These are phyloP conservation scores for Lasiurus borealis DNA, from an alignment of 2,113 vertebrate species.

Conservation along the genomic window DNA sequence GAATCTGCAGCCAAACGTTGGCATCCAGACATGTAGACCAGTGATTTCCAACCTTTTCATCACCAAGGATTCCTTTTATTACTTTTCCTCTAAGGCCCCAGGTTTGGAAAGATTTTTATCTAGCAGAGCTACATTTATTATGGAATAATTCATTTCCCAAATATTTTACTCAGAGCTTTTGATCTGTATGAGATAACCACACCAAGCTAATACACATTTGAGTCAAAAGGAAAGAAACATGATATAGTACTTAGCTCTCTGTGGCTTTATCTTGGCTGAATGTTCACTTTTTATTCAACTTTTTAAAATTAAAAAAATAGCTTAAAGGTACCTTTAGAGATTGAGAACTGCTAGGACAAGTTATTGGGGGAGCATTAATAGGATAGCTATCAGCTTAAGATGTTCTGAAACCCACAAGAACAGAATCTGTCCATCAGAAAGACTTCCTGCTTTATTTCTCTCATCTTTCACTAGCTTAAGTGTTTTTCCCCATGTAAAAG, in stretches of 20 bases:
- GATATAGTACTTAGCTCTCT: conserved; percentile 71
- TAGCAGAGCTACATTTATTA: conserved; percentile 69
- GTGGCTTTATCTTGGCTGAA: conserved; percentile 74
- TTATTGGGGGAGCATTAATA: background rate
- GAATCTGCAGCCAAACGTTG: conserved; percentile 79
- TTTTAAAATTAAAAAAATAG: conserved; percentile 48
- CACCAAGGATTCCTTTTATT: conserved; percentile 76
- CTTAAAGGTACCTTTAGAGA: conserved; percentile 57
- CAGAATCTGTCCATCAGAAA: background rate
- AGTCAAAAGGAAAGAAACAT: conserved; percentile 73
- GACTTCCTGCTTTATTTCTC: background rate
- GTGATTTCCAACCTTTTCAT: conserved; percentile 77
- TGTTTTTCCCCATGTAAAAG: background rate
- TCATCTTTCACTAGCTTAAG: background rate
- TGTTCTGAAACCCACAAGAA: background rate
- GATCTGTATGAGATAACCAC: conserved; percentile 69
- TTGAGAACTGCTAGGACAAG: background rate
- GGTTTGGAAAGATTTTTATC: conserved; percentile 75
- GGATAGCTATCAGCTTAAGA: conserved; percentile 12
- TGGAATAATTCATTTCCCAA: conserved; percentile 74
- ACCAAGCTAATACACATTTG: conserved; percentile 62
- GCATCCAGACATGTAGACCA: conserved; percentile 70
- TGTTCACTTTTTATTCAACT: conserved; percentile 52
- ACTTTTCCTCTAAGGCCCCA: background rate
- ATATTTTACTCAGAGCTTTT: conserved; percentile 58